Evolutionary conservation across 1,140 invertebrate genomes (phyloP), one percentile per base, ranked within the genome.

Genomic region (Micrasema longulum): DNA sequence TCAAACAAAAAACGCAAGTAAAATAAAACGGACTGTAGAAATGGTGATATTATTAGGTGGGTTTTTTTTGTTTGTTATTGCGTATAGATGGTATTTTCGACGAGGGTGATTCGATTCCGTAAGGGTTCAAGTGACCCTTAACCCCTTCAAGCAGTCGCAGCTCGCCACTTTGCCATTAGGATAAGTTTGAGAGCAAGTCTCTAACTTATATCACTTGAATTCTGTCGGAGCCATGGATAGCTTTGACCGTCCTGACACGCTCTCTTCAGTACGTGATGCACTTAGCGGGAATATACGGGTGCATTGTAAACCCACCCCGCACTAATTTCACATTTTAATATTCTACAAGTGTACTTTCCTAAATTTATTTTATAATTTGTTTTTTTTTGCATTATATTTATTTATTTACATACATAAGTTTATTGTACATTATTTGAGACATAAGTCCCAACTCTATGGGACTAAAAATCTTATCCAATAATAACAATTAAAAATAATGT

Each of bases 131-230:
- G 52, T 11, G 26, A n/a, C n/a, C 26, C 52, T 55, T 55, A 55
- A 31, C 52, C 52, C 26, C 35, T 55, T 55, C 52, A 55, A 55
- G 52, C 52, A 55, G 52, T 55, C 52, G 18, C 26, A 57, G 36
- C 53, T 57, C 53, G 36, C 35, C 55, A 60, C 55, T 41, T 60
- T 38, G 55, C 55, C 20, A 60, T 60, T 60, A 60, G 55, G 22
- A 60, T 38, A 60, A 60, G 18, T 60, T 60, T 41, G 41, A 38
- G 55, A 60, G 36, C 55, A 16, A 31, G 35, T 60, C 35, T 22
- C 55, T 41, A 60, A 60, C 35, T 60, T 60, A 60, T 60, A 60
- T 60, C 35, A 41, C 36, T 60, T 18, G 31, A 60, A 18, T 60
- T 20, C 18, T 38, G 11, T 5, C 36, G 10, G 31, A 36, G 47